Base-by-base conservation (phyloP, 1,140 invertebrate genomes). In the Drosophila nebulosa region DNA sequence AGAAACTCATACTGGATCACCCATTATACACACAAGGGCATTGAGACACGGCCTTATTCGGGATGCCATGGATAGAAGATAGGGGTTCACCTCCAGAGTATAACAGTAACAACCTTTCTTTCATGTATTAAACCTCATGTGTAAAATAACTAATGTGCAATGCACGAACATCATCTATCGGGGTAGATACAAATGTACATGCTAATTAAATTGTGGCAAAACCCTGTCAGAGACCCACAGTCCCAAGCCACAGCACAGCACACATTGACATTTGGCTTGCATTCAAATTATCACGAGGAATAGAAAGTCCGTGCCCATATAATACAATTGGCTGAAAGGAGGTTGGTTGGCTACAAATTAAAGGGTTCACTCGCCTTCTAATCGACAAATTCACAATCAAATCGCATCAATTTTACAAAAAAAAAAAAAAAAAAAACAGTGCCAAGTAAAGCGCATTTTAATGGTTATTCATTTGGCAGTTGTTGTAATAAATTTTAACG, bases 111-210 rank as follows among this genome's bases (percentile, higher is more conserved):
- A 75, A 62, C 66, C 68, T 67, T 76, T 69, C 68, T 71, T 79
- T 69, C 76, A 66, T 84, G n/a, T n/a, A 79, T 53, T 69, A 64
- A 76, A 66, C 69, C 76, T 83, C 79, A 58, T 69, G 79, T 69
- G 79, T 72, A 72, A 64, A 74, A 83, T 74, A 74, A 46, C 7
- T 46, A 46, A 67, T 42, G 56, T 36, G 70, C 55, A 60, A 26
- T 42, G 26, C n/a, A n/a, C 70, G 9, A 30, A 35, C 10, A n/a
- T 36, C 66, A 68, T 36, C 50, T 36, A 65, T 36, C 3, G 14
- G 30, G 36, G 36, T 36, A 39, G 5, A 46, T 21, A 46, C 16
- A 46, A 21, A 46, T 10, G 67, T 63, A 60, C 51, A 63, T 73
- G 64, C 61, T 63, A 72, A 68, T 64, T 67, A 46, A 56, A 73